Evolutionary conservation across 2,797 vertebrate genomes (phyloP).

Genomic region (Notoglanidium macrostoma): DNA sequence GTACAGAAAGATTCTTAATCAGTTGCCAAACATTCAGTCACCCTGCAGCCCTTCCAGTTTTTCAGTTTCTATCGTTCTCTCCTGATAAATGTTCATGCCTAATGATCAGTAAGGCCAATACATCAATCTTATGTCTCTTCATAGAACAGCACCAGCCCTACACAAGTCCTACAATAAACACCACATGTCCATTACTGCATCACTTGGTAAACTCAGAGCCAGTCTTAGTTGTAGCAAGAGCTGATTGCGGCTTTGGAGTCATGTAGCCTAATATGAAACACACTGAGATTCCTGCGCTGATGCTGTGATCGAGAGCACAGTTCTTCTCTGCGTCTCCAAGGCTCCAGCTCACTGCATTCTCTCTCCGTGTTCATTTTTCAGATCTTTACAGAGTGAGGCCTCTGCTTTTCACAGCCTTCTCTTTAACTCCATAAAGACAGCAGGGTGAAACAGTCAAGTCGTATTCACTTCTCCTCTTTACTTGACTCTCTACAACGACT

Average conservation of each 20-base stretch:
- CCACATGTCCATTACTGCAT: not conserved
- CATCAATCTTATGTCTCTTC: constrained; percentile 14
- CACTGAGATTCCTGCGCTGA: constrained; percentile 27
- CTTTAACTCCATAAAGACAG: not conserved
- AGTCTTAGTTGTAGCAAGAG: not conserved
- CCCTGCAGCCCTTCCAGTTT: constrained; percentile 3
- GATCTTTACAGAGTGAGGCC: constrained; percentile 27
- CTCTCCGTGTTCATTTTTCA: constrained; percentile 30
- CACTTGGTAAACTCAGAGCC: not conserved
- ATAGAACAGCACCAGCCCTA: not conserved
- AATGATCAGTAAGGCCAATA: constrained; percentile 5
- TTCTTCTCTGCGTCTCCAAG: constrained; percentile 11
- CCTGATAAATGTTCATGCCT: constrained; percentile 8
- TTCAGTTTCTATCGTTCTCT: not conserved
- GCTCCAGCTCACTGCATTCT: constrained; percentile 25
- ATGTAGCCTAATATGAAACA: constrained; percentile 25
- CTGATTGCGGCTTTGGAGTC: not conserved
- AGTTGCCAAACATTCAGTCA: constrained; percentile 2
- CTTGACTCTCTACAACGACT: not conserved
- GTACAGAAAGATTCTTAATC: constrained; percentile 26
- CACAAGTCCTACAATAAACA: not conserved
- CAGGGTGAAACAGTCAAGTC: constrained; percentile 14
- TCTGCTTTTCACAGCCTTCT: constrained; percentile 23
- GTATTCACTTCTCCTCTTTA: not conserved
- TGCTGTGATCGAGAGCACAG: constrained; percentile 18